Evolutionary conservation across 2,797 vertebrate genomes (phyloP).

Genomic region (Megalops cyprinoides): DNA sequence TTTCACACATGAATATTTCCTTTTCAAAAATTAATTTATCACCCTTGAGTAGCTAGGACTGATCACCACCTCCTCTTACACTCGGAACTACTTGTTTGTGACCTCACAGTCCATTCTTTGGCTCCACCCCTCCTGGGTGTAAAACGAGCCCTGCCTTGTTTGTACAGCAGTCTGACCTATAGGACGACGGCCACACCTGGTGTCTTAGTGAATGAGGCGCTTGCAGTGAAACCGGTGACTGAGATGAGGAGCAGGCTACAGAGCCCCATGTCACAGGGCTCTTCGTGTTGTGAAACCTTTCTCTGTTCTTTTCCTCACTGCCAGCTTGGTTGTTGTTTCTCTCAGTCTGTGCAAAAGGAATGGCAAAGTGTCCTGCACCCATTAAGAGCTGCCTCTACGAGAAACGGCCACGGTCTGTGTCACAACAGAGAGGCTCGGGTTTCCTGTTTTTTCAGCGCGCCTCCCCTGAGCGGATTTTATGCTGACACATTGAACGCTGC

Average conservation of each 20-base stretch:
- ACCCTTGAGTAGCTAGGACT: not conserved
- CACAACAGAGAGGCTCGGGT: not conserved
- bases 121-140: not conserved
- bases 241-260: not conserved
- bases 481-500: not conserved
- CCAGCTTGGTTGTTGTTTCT: too few species aligned
- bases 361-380: not conserved
- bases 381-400: not conserved
- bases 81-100: not conserved
- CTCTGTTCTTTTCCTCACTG: too few species aligned
- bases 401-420: not conserved
- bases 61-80: not conserved
- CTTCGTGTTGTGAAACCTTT: not conserved
- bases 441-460: not conserved
- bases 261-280: not conserved
- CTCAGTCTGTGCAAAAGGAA: too few species aligned
- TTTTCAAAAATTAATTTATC: not conserved
- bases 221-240: not conserved
- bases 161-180: slow-evolving; percentile 4
- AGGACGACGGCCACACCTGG: not conserved
- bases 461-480: not conserved
- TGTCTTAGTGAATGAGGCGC: not conserved
- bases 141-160: not conserved
- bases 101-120: not conserved
- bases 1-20: not conserved